Conservation (phyloP, 1,140 invertebrate species). For the Sarcophaga bullata region DNA sequence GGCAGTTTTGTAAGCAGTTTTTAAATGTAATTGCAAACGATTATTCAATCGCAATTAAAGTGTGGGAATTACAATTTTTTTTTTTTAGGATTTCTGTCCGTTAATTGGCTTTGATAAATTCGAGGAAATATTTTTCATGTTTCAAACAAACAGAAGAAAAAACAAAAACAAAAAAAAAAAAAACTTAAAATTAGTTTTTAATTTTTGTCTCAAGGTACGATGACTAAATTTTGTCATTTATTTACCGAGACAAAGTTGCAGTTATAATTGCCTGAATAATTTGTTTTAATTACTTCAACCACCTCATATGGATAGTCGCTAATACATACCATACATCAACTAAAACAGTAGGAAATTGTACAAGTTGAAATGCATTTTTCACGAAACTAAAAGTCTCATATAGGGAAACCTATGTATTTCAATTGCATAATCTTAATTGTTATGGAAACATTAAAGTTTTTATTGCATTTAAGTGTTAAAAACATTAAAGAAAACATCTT, state of each 20-base stretch:
- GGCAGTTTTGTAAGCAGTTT: constrained; percentile 30
- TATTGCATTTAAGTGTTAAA: no score
- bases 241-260: constrained; percentile 12
- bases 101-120: constrained; percentile 41
- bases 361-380: no score
- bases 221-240: constrained; percentile 34
- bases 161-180: no score
- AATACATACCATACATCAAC: no score
- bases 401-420: no score
- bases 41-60: constrained; percentile 40
- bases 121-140: constrained; percentile 28
- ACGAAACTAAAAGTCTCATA: no score
- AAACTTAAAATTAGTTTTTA: neutral
- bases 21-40: constrained; percentile 35
- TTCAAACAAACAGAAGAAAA: neutral
- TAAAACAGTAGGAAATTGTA: no score
- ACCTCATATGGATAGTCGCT: no score
- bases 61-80: constrained; percentile 31
- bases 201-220: constrained; percentile 4
- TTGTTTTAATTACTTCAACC: neutral
- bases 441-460: no score
- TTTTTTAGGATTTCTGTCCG: neutral
- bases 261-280: constrained; percentile 12
- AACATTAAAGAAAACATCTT: no score
- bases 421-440: no score